phyloP scores from a whole-genome alignment of 2,797 vertebrate genomes.

The Simalia tracyae region DNA sequence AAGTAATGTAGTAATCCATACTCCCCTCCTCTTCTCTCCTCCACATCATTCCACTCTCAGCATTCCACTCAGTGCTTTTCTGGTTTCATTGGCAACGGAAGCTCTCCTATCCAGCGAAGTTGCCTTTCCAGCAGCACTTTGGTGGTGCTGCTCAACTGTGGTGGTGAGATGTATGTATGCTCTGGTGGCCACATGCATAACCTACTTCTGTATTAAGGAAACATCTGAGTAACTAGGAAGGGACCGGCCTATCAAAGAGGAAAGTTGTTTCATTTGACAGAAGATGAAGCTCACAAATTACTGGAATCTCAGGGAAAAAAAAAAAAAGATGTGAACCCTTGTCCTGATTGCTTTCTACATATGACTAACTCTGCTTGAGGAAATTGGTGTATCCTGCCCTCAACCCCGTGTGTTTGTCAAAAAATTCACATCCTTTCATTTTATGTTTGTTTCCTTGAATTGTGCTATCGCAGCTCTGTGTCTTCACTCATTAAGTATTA shows the following conservation, averaged over 20 bases:
- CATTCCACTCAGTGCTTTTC: neutral
- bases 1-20: neutral
- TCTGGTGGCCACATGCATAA: neutral
- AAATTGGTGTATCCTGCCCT: constrained; percentile 53
- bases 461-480: constrained; percentile 54
- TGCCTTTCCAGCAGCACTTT: neutral
- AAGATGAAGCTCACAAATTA: neutral
- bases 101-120: neutral
- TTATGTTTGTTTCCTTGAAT: constrained; percentile 68
- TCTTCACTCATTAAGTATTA: constrained; percentile 44
- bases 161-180: neutral
- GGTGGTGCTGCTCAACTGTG: neutral
- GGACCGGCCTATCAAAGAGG: neutral
- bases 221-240: neutral
- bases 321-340: constrained; percentile 42
- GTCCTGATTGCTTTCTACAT: constrained; percentile 24
- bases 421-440: constrained; percentile 65
- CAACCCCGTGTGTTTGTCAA: constrained; percentile 36
- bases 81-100: neutral
- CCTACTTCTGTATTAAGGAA: neutral
- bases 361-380: constrained; percentile 52
- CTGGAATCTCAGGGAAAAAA: constrained; percentile 12
- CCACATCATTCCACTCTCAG: neutral
- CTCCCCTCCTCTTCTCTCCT: neutral
- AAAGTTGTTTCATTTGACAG: neutral